These are phyloP conservation scores for Dolichotis patagonum DNA, from an alignment of 2,113 vertebrate species.

Conservation along the genomic window DNA sequence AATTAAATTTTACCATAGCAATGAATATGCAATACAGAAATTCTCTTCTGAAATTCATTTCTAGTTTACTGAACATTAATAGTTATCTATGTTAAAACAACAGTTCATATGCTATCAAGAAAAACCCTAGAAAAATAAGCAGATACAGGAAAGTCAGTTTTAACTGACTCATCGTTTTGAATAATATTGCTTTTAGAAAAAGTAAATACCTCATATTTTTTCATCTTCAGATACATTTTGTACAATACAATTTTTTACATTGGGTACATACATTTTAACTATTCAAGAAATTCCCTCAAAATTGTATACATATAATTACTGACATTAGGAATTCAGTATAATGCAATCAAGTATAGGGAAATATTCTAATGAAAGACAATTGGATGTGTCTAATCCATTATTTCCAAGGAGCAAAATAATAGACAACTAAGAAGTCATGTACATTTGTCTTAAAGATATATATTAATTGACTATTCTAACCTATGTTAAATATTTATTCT, in stretches of 20 bases:
- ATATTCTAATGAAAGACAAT: background rate
- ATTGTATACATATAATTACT: background rate
- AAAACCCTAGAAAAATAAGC: constrained; percentile 28
- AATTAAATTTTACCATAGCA: background rate
- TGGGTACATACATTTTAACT: background rate
- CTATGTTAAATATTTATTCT: background rate
- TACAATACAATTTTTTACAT: background rate
- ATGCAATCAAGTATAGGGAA: background rate
- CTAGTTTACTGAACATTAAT: background rate
- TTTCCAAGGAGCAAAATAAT: background rate
- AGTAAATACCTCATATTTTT: background rate
- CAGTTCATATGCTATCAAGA: background rate
- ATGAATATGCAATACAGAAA: background rate
- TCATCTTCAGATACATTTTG: background rate
- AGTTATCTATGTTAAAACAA: constrained; percentile 15
- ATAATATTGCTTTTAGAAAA: background rate
- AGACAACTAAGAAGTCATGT: background rate
- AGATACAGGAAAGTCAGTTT: background rate
- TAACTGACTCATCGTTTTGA: constrained; percentile 4
- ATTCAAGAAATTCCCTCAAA: background rate
- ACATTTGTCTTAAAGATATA: background rate
- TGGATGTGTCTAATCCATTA: background rate
- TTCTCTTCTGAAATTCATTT: background rate
- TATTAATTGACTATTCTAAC: background rate
- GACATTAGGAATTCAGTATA: background rate